Percentiles rank a stretch among this genome's conserved stretches.
Evolutionary conservation across 2,797 vertebrate genomes (phyloP).

Genomic region (Nannoperca australis): DNA sequence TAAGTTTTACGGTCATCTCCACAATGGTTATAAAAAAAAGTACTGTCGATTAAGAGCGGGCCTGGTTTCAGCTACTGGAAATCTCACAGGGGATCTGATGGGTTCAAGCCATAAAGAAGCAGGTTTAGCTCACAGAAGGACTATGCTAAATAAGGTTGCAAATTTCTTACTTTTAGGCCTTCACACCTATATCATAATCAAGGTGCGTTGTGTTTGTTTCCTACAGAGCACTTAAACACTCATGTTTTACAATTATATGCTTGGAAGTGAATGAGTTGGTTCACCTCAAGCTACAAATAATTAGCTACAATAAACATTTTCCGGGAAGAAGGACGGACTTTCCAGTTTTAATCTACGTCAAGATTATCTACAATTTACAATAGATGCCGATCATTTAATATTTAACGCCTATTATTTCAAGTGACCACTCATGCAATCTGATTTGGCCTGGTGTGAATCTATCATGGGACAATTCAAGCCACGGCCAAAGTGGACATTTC

Average conservation of each 20-base stretch:
- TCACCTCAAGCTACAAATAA: conserved; percentile 7
- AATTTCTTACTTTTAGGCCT: background rate
- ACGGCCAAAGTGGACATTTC: conserved; percentile 32
- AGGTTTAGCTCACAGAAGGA: conserved; percentile 21
- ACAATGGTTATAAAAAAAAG: conserved; percentile 11
- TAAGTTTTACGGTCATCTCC: conserved; percentile 6
- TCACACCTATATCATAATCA: conserved; percentile 10
- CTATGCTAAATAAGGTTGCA: background rate
- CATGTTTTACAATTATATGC: background rate
- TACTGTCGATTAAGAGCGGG: conserved; percentile 30
- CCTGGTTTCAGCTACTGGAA: background rate
- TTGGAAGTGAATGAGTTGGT: background rate
- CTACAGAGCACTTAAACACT: background rate
- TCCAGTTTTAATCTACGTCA: conserved; percentile 27
- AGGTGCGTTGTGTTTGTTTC: conserved; percentile 15
- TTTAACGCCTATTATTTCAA: conserved; percentile 29
- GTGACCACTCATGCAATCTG: background rate
- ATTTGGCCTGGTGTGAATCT: conserved; percentile 18
- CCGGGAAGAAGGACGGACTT: background rate
- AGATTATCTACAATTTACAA: conserved; percentile 26
- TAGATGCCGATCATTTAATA: conserved; percentile 14
- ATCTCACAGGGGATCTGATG: background rate
- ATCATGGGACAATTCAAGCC: background rate
- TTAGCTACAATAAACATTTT: conserved; percentile 6
- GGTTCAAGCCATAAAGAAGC: conserved; percentile 8